Base-by-base conservation (phyloP, 2,888 invertebrate species). In the Heterodera filipjevi region DNA sequence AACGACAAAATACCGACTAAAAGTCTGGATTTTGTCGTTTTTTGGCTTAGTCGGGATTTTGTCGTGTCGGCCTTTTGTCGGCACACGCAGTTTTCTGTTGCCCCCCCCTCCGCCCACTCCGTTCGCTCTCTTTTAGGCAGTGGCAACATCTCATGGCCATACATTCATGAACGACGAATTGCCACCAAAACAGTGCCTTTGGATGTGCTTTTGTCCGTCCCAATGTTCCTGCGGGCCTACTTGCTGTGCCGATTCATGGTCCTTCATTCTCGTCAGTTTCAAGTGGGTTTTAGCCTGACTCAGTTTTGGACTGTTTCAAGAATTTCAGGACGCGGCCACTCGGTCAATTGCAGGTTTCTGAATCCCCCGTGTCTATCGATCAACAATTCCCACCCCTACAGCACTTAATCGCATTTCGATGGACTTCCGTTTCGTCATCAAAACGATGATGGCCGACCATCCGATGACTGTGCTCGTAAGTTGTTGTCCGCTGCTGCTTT, bases 221-320 rank as follows among this genome's bases (percentile, higher is more conserved):
- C 99, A 89, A 99, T 99, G 99, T 99, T 99, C 93, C 93, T 98
- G 91, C 93, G 99, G 90, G 94, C 99, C 89, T 99, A 99, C 92
- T 93, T 99, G 90, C 97, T 99, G 92, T 98, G 97, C 92, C 93
- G 99, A 89, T 98, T 99, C 89, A 99, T 99, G 98, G 93, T 99
- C 90, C 93, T 99, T 88, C 99, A 99, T 92, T 96, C 96, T 92
- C 97, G 98, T 92, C 93, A 99, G 89, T 99, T 99, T 92, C 89
- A 89, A 84, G 89, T 88, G 70, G n/a, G 64, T 30, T 75, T 49
- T 71, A 33, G 71, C 12, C 68, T 49, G 3, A 19, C 19, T 19
- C 44, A 44, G 12, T 10, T 46, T 39, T 32, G 64, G 19, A 72
- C 70, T 22, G n/a, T 6, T 59, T n/a, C 19, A 5, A 16, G 22